These are phyloP conservation scores for Stramonita haemastoma DNA, from an alignment of 2,888 invertebrate species.

Conservation along the genomic window DNA sequence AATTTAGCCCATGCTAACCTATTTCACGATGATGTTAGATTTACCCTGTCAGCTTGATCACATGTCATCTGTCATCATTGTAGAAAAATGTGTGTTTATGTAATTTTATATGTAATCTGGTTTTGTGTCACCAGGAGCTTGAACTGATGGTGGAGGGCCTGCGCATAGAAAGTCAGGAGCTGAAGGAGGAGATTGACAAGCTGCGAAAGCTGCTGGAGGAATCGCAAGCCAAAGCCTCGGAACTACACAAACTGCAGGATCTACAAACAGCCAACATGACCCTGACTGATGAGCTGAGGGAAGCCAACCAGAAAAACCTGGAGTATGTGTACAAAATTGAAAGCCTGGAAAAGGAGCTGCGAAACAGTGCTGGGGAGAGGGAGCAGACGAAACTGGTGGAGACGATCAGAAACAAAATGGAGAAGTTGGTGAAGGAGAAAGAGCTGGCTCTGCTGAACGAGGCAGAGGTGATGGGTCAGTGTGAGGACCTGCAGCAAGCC, in stretches of 20 bases:
- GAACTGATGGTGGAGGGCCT: conserved; percentile 53
- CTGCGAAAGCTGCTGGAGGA: conserved; percentile 51
- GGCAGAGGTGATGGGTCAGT: conserved; percentile 57
- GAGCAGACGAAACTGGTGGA: conserved; percentile 63
- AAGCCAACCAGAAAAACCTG: conserved; percentile 64
- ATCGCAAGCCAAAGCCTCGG: conserved; percentile 50
- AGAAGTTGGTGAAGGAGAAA: conserved; percentile 62
- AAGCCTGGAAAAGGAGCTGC: conserved; percentile 59
- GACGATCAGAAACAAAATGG: conserved; percentile 60
- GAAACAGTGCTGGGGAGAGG: conserved; percentile 47
- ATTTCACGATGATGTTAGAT: no score
- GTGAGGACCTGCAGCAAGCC: conserved; percentile 58
- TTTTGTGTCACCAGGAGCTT: conserved; percentile 49
- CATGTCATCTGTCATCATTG: no score
- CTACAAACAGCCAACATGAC: conserved; percentile 55
- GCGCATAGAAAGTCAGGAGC: conserved; percentile 51
- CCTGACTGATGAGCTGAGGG: conserved; percentile 61
- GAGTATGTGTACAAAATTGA: conserved; percentile 62
- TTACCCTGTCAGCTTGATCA: no score
- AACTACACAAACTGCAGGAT: conserved; percentile 57
- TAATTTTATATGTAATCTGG: no score
- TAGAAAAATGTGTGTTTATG: no score
- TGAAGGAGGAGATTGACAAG: conserved; percentile 55
- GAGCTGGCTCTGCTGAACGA: conserved; percentile 59
- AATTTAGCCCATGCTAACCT: no score